Evolutionary conservation across 1,140 invertebrate species (phyloP).

Genomic region (Pemphigus obesinymphae): DNA sequence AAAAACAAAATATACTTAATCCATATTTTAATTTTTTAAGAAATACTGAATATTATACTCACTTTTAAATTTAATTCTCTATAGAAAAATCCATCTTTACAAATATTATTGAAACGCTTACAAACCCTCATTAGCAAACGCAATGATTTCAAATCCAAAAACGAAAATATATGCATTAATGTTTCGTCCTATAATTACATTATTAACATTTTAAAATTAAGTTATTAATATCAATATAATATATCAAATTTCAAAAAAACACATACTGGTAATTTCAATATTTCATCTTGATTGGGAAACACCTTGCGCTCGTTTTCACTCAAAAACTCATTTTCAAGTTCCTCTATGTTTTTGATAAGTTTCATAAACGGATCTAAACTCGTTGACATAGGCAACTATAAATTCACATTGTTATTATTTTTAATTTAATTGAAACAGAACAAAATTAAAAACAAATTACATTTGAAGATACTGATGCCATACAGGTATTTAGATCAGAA

Average conservation of each 20-base stretch:
- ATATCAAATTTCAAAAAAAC: background rate
- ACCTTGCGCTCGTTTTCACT: background rate
- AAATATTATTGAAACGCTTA: constrained; percentile 66
- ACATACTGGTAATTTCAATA: background rate
- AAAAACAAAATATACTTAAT: background rate
- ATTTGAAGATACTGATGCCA: background rate
- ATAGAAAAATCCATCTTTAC: constrained; percentile 71
- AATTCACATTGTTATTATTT: background rate
- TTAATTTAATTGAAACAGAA: background rate
- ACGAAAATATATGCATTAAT: constrained; percentile 63
- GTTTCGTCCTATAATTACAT: constrained; percentile 41
- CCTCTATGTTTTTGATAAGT: constrained; percentile 23
- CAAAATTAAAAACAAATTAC: background rate
- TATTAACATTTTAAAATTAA: background rate
- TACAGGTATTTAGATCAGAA: no score
- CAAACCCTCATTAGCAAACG: constrained; percentile 70
- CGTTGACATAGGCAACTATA: constrained; percentile 12
- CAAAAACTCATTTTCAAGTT: constrained; percentile 30
- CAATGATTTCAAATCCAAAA: constrained; percentile 73
- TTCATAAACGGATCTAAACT: constrained; percentile 34
- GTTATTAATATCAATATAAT: background rate
- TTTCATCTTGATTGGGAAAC: no score
- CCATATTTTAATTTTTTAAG: background rate
- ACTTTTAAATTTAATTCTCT: constrained; percentile 72
- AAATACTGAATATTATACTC: constrained; percentile 44